These are phyloP conservation scores for Sphaeramia orbicularis DNA, from an alignment of 2,797 vertebrate species.

Conservation along the genomic window DNA sequence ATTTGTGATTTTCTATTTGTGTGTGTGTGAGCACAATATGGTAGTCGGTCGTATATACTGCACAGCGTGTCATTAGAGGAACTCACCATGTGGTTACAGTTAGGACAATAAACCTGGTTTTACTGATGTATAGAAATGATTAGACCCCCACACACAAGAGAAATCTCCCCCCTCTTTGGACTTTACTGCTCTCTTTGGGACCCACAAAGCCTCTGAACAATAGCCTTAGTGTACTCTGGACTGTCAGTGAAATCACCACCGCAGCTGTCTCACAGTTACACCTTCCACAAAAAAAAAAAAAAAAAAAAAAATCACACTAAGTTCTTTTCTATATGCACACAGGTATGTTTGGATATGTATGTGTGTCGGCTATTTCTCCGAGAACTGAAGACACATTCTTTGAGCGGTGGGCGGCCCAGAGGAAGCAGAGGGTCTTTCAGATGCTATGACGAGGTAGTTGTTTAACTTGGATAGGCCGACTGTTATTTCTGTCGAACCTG, in stretches of 20 bases:
- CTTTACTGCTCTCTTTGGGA: conserved; percentile 38
- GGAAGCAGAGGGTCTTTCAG: conserved; percentile 65
- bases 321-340: conserved; percentile 30
- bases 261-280: conserved; percentile 15
- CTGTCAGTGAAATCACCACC: conserved; percentile 33
- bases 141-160: not conserved
- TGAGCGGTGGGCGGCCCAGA: conserved; percentile 45
- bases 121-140: conserved; percentile 49
- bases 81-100: conserved; percentile 60
- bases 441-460: conserved; percentile 55
- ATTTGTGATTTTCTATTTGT: conserved; percentile 9
- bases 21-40: conserved; percentile 5
- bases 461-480: conserved; percentile 64
- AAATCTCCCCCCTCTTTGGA: conserved; percentile 17
- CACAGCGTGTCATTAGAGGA: conserved; percentile 22
- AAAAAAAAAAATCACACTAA: conserved; percentile 1
- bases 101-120: conserved; percentile 37
- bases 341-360: conserved; percentile 22
- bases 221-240: conserved; percentile 50
- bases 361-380: conserved; percentile 35
- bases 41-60: not conserved
- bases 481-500: conserved; percentile 73
- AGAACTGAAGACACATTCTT: conserved; percentile 68
- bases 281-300: not conserved
- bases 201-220: conserved; percentile 60